These are phyloP conservation scores for Trichoplusia ni DNA, from an alignment of 1,140 invertebrate genomes.

Conservation along the genomic window DNA sequence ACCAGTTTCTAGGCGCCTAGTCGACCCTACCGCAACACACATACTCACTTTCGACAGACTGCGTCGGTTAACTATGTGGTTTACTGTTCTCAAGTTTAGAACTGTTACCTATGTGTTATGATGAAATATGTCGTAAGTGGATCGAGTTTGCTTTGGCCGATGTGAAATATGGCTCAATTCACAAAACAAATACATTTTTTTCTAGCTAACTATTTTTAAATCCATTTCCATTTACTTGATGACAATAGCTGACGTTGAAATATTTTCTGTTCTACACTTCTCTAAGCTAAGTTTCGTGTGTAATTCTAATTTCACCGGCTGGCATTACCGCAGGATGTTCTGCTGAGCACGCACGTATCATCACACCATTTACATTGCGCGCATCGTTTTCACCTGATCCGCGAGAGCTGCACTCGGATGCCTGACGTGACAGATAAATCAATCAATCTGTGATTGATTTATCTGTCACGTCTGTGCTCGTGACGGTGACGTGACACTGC, in stretches of 20 bases:
- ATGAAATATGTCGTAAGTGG: neutral
- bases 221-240: too few species aligned
- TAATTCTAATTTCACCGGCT: neutral
- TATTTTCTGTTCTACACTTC: too few species aligned
- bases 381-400: constrained; percentile 1
- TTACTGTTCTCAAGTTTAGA: neutral
- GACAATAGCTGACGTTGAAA: too few species aligned
- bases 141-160: neutral
- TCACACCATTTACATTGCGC: neutral
- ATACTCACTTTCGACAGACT: constrained; percentile 18
- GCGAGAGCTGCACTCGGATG: too few species aligned
- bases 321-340: neutral
- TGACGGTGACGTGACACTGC: too few species aligned
- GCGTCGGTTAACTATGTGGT: constrained; percentile 18
- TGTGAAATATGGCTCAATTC: too few species aligned
- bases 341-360: neutral
- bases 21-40: constrained; percentile 9
- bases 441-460: too few species aligned
- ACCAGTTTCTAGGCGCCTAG: constrained; percentile 3
- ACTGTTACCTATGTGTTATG: constrained; percentile 9
- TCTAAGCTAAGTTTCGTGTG: too few species aligned
- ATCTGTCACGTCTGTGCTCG: too few species aligned
- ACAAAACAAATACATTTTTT: too few species aligned
- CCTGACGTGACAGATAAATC: too few species aligned
- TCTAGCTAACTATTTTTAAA: too few species aligned